Conservation (phyloP, 2,797 vertebrate genomes). For the Takifugu ocellatus region DNA sequence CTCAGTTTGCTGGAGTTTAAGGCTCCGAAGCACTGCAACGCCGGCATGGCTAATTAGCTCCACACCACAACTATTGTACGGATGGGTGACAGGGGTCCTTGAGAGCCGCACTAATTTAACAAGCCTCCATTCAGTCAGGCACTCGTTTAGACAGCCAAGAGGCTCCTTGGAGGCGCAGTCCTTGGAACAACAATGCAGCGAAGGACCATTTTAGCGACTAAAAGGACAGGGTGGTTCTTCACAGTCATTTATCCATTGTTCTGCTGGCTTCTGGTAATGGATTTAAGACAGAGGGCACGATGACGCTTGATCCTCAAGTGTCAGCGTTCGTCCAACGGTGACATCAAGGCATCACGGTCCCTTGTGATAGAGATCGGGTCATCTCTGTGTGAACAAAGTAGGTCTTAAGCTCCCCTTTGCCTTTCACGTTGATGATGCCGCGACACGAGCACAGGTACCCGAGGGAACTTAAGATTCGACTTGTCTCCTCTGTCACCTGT, state of each 20-base stretch:
- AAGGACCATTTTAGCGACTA: constrained; percentile 21
- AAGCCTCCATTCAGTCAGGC: constrained; percentile 48
- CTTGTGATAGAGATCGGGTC: constrained; percentile 92
- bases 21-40: constrained; percentile 59
- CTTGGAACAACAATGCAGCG: constrained; percentile 32
- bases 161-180: constrained; percentile 40
- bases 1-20: constrained; percentile 51
- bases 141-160: constrained; percentile 42
- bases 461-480: constrained; percentile 79
- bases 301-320: constrained; percentile 26
- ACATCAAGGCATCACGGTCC: constrained; percentile 87
- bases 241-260: constrained; percentile 21
- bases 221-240: constrained; percentile 40
- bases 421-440: constrained; percentile 97
- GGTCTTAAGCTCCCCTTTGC: constrained; percentile 95
- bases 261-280: constrained; percentile 48
- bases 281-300: constrained; percentile 47
- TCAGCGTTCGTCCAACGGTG: background rate
- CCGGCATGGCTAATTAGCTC: constrained; percentile 52
- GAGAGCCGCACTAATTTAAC: constrained; percentile 48
- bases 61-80: constrained; percentile 56
- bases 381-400: constrained; percentile 97
- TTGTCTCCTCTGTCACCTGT: constrained; percentile 95
- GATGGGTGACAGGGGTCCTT: constrained; percentile 46
- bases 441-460: constrained; percentile 94